Evolutionary conservation across 2,113 vertebrate genomes (phyloP), one percentile per base, ranked within the genome.

Genomic region (Haplochromis vanheusdeni): DNA sequence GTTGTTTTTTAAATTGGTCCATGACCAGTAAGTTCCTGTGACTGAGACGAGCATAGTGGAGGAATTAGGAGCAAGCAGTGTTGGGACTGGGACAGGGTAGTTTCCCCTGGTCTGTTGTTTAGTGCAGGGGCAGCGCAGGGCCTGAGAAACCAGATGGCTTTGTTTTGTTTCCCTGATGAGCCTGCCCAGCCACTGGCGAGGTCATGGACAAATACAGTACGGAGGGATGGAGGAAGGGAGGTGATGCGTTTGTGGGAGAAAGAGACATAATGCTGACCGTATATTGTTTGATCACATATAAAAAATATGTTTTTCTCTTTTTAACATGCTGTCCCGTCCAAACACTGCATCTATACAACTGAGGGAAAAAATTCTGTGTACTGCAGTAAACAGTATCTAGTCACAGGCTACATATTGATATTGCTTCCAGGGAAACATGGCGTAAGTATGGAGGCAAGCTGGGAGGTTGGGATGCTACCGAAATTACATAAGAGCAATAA

Each of bases 81-180:
- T 73, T 89, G 92, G 81, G 91, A 89, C 79, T 88, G 92, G 87
- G 84, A 87, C 33, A 23, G 83, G 93, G 93, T 94, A 93, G 92
- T 92, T 94, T 94, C 93, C 91, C 91, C 93, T 90, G 85, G 60
- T 92, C 88, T 92, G 93, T 86, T 94, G 92, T 95, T 95, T 83
- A 88, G 93, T 52, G 82, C 47, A 82, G 94, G 95, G 96, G 95
- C 95, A 95, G 65, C 14, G 31, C 14, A 89, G 96, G 96, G 96
- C 96, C 96, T 97, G 96, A 97, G 96, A 97, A 97, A 96, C 95
- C 96, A 97, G 96, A 97, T 97, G 96, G 95, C 94, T 97, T 95
- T 96, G 96, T 95, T 96, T 96, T 94, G 94, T 80, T 95, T 95
- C 89, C 91, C 92, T 23, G 88, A 95, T 87, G 91, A 94, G 93